phyloP scores from a whole-genome alignment of 2,797 vertebrate genomes.

The Morus bassanus region DNA sequence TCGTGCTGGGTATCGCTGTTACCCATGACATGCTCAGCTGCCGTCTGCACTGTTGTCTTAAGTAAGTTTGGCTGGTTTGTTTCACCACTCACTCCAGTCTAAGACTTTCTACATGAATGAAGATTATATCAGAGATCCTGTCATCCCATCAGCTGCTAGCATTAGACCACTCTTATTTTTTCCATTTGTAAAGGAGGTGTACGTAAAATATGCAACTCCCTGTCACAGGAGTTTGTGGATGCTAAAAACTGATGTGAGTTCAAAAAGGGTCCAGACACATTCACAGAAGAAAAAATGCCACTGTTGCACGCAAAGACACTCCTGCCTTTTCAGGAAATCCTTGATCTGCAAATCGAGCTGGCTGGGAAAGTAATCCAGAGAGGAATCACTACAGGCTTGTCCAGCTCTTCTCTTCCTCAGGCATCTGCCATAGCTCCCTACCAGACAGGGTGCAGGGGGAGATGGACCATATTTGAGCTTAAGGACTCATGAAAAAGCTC shows the following conservation, averaged over 20 bases:
- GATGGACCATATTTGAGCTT: neutral
- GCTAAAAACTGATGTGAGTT: neutral
- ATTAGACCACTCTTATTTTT: neutral
- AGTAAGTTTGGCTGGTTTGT: conserved; percentile 4
- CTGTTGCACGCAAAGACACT: neutral
- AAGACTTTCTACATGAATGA: neutral
- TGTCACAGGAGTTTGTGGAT: neutral
- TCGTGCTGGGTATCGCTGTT: neutral
- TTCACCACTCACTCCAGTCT: neutral
- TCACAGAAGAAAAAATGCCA: neutral
- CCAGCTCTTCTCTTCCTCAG: neutral
- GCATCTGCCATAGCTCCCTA: neutral
- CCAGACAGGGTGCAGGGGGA: neutral
- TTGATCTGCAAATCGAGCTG: neutral
- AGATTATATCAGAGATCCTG: neutral
- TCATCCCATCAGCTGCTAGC: neutral
- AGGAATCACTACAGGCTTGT: neutral
- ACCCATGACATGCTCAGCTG: neutral
- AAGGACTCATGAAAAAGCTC: neutral
- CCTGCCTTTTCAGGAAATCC: neutral
- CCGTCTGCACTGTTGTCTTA: neutral
- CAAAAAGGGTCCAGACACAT: neutral
- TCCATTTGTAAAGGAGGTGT: neutral
- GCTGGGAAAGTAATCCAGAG: neutral
- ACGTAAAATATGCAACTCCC: neutral